Conservation (phyloP, 2,888 invertebrate species). For the Escarpia spicata region DNA sequence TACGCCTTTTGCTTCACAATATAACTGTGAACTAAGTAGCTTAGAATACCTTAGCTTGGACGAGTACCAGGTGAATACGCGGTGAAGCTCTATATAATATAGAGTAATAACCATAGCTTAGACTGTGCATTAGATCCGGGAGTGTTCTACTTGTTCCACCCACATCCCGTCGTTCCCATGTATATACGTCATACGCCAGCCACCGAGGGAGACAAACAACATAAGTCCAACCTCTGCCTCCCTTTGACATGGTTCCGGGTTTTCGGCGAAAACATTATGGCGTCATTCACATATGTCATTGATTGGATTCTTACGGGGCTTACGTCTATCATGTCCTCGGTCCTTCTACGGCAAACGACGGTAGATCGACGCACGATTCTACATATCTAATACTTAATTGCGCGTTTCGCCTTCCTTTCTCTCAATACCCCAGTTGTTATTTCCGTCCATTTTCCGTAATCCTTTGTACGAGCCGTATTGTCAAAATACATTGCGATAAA, state of each 20-base stretch:
- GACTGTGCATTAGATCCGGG: neutral
- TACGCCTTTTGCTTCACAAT: neutral
- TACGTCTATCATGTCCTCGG: neutral
- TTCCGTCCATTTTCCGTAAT: too few relatives aligned
- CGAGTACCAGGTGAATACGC: neutral
- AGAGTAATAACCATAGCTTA: neutral
- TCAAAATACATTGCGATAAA: too few relatives aligned
- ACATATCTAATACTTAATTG: too few relatives aligned
- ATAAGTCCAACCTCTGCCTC: neutral
- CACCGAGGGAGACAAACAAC: neutral
- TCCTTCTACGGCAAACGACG: too few relatives aligned
- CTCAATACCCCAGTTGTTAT: too few relatives aligned
- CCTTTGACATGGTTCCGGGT: neutral
- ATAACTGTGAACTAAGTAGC: neutral
- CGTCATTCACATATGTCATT: neutral
- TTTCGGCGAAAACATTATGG: neutral
- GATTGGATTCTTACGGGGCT: neutral
- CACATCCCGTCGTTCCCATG: neutral
- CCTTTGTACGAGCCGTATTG: too few relatives aligned
- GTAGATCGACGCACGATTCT: too few relatives aligned
- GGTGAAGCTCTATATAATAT: neutral
- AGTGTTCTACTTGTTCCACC: neutral
- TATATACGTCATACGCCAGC: neutral
- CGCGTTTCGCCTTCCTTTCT: too few relatives aligned
- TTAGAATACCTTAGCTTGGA: neutral